phyloP scores from a whole-genome alignment of 2,888 invertebrate species.

The Drosophila leonis region DNA sequence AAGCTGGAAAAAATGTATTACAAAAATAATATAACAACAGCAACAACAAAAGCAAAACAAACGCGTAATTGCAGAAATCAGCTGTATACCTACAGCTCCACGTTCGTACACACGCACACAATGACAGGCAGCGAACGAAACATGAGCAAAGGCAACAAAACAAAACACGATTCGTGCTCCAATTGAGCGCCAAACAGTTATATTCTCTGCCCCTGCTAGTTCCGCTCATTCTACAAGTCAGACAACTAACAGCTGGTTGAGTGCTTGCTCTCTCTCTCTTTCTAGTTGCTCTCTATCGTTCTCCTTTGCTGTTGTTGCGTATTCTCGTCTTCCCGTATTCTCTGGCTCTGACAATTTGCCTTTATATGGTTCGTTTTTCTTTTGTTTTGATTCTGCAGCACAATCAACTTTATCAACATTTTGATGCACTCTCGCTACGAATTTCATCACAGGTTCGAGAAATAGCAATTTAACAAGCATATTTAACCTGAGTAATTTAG shows the following conservation, averaged over 20 bases:
- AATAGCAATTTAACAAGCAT: background rate
- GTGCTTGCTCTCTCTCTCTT: slow-evolving; percentile 17
- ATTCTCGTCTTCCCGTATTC: slow-evolving; percentile 16
- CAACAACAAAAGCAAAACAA: slow-evolving; percentile 74
- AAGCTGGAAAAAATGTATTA: slow-evolving; percentile 65
- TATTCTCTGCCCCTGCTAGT: slow-evolving; percentile 17
- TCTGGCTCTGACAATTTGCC: slow-evolving; percentile 49
- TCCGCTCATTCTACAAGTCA: slow-evolving; percentile 24
- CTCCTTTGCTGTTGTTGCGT: slow-evolving; percentile 16
- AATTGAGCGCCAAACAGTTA: slow-evolving; percentile 53
- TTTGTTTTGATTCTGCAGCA: slow-evolving; percentile 58
- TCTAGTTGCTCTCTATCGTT: slow-evolving; percentile 6
- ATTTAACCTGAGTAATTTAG: background rate
- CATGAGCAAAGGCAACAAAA: slow-evolving; percentile 58
- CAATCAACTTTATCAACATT: slow-evolving; percentile 21
- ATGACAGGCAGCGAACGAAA: slow-evolving; percentile 34
- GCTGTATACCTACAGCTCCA: slow-evolving; percentile 83
- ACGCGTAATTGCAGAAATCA: slow-evolving; percentile 84
- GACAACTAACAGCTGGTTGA: slow-evolving; percentile 51
- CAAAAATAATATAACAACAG: slow-evolving; percentile 50
- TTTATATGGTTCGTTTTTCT: slow-evolving; percentile 64
- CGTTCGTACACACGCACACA: slow-evolving; percentile 46
- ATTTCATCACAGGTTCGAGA: background rate
- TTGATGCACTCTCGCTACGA: slow-evolving; percentile 31
- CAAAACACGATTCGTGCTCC: slow-evolving; percentile 59